Evolutionary conservation across 2,797 vertebrate species (phyloP), one percentile per base, ranked within the genome.

Genomic region (Peromyscus melanophrys): DNA sequence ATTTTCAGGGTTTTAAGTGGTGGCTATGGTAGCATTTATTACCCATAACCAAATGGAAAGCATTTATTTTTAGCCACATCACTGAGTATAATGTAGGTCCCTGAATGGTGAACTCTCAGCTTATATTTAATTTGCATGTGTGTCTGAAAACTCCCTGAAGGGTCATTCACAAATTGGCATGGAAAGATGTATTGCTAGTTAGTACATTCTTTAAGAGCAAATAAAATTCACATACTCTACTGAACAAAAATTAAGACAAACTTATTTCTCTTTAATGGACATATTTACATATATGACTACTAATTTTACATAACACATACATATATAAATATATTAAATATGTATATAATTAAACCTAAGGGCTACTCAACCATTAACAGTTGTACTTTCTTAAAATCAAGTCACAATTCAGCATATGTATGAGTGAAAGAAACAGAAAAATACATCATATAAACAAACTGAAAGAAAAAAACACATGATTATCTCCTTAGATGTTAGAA

Each of bases 231-330:
- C 11, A 97, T 49, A 89, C 40, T 57, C 0, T 69, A 96, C n/a
- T 89, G 73, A 93, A 96, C 87, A 89, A 96, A 97, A 98, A 96
- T 75, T 11, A 92, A 94, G 16, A 23, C 3, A 80, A 57, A 97
- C 27, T 75, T 29, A 27, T 92, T 95, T 92, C 10, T 86, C 73
- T 69, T 6, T n/a, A 91, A 59, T 52, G 14, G 3, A 40, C 10
- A 19, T 25, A n/a, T 67, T 67, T 76, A 52, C 4, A 37, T 57
- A 21, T 25, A 52, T 37, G 37, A 63, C 59, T 71, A 3, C 46
- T 84, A 37, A 13, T 46, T 65, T 82, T 52, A 89, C 14, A 49
- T 17, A 63, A 84, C 63, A 49, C 19, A 67, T 4, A 37, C 19
- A 49, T 25, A 11, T 14, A 29, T 75, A 1, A 34, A 17, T 17